Base-by-base conservation (phyloP, 2,888 invertebrate species). In the Sipunculus nudus region DNA sequence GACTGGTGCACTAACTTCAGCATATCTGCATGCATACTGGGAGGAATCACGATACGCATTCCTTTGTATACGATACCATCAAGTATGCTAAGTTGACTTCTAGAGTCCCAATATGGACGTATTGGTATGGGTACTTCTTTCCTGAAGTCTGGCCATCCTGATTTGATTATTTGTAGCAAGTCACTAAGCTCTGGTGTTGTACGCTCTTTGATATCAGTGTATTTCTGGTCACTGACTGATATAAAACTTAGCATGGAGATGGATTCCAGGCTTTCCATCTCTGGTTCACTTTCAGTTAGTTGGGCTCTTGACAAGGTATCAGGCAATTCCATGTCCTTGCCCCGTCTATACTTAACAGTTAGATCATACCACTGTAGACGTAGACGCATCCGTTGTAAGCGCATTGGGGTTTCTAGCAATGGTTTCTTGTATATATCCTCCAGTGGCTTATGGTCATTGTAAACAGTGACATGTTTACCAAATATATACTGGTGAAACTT, bases 371-470 rank as follows among this genome's bases (percentile, higher is more conserved):
- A 43, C 45, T 70, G 71, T 5, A 67, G 29, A n/a, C 60, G 48
- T n/a, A 74, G 46, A 8, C 71, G 25, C 67, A 73, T 71, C 16
- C 65, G 32, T 55, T 72, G 71, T 8, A 73, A 46, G 10, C 71
- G 39, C 39, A 38, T 49, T 19, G 65, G 67, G 23, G 64, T 65
- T 39, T 55, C 38, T 6, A 38, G 32, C 13, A 69, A 31, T 21
- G 63, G 54, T 29, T 71, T 71, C 25, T 59, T 56, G 19, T 55
- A 16, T 16, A 73, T 65, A 3, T 38, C 29, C 46, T 68, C 61
- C 8, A 70, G 41, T 32, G 68, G 68, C 40, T 69, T 67, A 53
- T 72, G 72, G 25, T 63, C 66, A 38, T 35, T 64, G 32, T 67
- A 49, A 0, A 72, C 68, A 13, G 35, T 19, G 0, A 68, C 46